Conservation (phyloP, 2,797 vertebrate genomes). For the Diglossa cyanea region DNA sequence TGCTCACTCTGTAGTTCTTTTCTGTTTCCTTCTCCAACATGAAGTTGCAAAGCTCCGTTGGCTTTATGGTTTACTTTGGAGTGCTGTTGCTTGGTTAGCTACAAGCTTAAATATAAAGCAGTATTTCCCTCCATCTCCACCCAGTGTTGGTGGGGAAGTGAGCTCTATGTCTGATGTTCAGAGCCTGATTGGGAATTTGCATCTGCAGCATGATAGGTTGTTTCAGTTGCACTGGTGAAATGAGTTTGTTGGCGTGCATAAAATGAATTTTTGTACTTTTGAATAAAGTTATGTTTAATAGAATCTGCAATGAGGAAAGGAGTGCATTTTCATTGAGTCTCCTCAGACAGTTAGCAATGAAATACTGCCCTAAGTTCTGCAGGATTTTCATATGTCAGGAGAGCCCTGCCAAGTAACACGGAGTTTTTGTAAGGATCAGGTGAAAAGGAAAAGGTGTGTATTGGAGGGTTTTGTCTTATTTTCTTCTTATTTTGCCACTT, state of each 20-base stretch:
- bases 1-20: neutral
- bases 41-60: neutral
- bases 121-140: neutral
- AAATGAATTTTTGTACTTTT: neutral
- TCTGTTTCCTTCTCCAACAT: neutral
- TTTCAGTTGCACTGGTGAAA: neutral
- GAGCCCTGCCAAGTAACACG: neutral
- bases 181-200: neutral
- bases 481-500: neutral
- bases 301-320: neutral
- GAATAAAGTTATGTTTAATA: neutral
- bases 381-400: neutral
- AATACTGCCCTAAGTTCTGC: neutral
- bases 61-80: neutral
- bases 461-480: neutral
- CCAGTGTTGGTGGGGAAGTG: neutral
- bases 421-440: neutral
- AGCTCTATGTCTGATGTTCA: neutral
- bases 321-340: neutral
- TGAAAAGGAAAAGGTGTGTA: neutral
- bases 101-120: neutral
- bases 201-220: neutral
- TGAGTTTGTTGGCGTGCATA: neutral
- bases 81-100: neutral
- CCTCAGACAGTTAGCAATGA: neutral